These are phyloP conservation scores for Podarcis cretensis DNA, from an alignment of 2,113 vertebrate genomes.

Conservation along the genomic window DNA sequence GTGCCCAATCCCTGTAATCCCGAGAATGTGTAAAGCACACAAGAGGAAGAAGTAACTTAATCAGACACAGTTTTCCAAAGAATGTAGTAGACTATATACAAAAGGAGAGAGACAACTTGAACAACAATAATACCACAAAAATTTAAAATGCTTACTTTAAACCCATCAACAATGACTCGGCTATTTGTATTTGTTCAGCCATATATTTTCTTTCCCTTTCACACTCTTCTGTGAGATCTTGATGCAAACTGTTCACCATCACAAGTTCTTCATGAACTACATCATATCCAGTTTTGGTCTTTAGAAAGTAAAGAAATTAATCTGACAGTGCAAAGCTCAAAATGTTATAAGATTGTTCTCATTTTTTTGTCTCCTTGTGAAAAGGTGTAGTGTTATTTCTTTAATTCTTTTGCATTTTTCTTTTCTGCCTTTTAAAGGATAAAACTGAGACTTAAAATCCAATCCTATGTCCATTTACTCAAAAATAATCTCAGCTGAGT, in stretches of 20 bases:
- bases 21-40: background rate
- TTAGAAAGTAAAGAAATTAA: constrained; percentile 50
- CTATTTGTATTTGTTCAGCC: constrained; percentile 13
- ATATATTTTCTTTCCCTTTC: constrained; percentile 51
- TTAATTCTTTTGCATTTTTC: background rate
- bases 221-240: constrained; percentile 46
- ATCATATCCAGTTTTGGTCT: constrained; percentile 46
- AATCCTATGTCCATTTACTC: background rate
- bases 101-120: background rate
- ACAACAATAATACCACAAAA: background rate
- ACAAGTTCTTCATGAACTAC: constrained; percentile 50
- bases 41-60: background rate
- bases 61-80: background rate
- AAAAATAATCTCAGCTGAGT: background rate
- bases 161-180: constrained; percentile 45
- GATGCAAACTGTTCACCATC: constrained; percentile 44
- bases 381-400: background rate
- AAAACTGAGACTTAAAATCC: background rate
- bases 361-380: background rate
- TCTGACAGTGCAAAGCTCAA: background rate
- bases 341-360: background rate
- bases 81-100: background rate
- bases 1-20: background rate
- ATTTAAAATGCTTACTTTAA: constrained; percentile 65
- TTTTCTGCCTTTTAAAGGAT: background rate